Percentiles rank a stretch among this genome's conserved stretches.
phyloP scores from a whole-genome alignment of 2,888 invertebrate genomes.

The Drosophila austrosaltans region DNA sequence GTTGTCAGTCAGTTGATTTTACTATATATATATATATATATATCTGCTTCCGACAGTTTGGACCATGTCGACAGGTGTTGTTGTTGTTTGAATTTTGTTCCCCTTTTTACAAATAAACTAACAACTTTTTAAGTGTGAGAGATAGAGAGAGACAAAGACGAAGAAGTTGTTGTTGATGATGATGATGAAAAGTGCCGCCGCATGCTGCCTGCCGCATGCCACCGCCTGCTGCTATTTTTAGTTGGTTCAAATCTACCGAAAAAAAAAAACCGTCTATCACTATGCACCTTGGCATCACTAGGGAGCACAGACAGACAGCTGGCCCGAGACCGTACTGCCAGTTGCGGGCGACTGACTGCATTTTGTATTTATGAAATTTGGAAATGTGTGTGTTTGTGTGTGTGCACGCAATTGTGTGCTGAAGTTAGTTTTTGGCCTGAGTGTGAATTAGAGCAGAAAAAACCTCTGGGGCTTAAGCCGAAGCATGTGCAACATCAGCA shows the following conservation, averaged over 20 bases:
- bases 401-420: conserved; percentile 76
- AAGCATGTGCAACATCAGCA: conserved; percentile 64
- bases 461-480: conserved; percentile 59
- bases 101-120: conserved; percentile 36
- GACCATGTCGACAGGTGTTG: conserved; percentile 68
- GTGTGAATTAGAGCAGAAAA: conserved; percentile 82
- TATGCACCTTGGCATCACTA: conserved; percentile 10
- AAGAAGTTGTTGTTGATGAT: conserved; percentile 5
- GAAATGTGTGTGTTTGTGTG: conserved; percentile 41
- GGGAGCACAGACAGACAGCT: conserved; percentile 20
- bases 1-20: conserved; percentile 21
- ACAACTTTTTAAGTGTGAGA: conserved; percentile 26
- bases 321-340: conserved; percentile 29
- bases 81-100: conserved; percentile 37
- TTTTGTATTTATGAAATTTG: conserved; percentile 70
- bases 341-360: conserved; percentile 73
- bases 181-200: conserved; percentile 25
- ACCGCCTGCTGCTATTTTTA: conserved; percentile 26
- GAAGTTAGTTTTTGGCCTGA: conserved; percentile 64
- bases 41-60: conserved; percentile 32
- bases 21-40: not conserved
- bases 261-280: conserved; percentile 1
- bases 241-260: not conserved
- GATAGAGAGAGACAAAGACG: conserved; percentile 37
- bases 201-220: conserved; percentile 25